Percentiles rank a stretch among this genome's conserved stretches.
Evolutionary conservation across 2,797 vertebrate species (phyloP).

Genomic region (Poecilia gillii): DNA sequence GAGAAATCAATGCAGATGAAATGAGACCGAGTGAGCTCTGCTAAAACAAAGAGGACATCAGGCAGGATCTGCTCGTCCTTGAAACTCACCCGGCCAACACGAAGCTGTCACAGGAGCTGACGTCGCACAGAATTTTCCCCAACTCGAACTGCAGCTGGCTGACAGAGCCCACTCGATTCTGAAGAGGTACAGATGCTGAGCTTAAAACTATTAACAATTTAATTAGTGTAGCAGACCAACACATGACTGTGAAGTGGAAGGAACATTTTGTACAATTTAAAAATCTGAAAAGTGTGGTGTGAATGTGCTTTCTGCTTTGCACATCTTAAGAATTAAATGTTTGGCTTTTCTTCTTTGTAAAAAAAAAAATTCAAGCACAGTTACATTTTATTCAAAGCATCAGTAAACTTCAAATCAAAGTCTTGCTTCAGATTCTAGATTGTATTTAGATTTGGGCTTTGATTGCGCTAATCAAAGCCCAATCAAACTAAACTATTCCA

Average conservation of each 20-base stretch:
- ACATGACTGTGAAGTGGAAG: neutral
- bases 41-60: neutral
- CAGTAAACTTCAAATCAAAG: neutral
- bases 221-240: neutral
- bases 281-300: neutral
- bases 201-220: neutral
- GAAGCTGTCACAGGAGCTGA: conserved; percentile 86
- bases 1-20: neutral
- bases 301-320: neutral
- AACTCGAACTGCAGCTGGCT: conserved; percentile 91
- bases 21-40: neutral
- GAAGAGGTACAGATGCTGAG: conserved; percentile 15
- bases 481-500: no score
- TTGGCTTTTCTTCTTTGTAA: neutral
- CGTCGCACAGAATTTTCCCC: conserved; percentile 90
- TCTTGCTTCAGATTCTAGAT: neutral
- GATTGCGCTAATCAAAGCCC: no score
- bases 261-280: neutral
- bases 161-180: conserved; percentile 93
- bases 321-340: neutral
- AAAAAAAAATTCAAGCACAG: neutral
- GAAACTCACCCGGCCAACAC: conserved; percentile 91
- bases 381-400: neutral
- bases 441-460: no score
- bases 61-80: neutral